Percentiles rank a stretch among this genome's conserved stretches.
Evolutionary conservation across 2,888 invertebrate species (phyloP).

Genomic region (Agapostemon virescens): DNA sequence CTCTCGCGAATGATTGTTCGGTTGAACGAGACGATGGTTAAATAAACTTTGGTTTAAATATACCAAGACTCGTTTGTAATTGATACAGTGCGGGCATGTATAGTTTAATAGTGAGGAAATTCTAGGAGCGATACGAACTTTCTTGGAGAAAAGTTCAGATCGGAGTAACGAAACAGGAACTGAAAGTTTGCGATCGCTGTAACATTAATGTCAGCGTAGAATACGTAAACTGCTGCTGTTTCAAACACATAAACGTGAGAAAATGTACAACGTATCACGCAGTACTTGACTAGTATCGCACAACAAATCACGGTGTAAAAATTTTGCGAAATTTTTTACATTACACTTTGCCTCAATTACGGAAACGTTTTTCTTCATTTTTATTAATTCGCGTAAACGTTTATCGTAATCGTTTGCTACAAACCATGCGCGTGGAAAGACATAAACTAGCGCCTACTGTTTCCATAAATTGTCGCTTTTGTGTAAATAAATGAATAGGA

Average conservation of each 20-base stretch:
- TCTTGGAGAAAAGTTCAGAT: not conserved
- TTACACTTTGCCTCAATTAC: too few species aligned
- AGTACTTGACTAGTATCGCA: too few species aligned
- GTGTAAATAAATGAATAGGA: too few species aligned
- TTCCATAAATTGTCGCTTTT: too few species aligned
- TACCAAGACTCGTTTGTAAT: not conserved
- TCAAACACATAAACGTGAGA: not conserved
- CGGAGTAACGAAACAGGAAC: conserved; percentile 1
- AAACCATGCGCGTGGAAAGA: too few species aligned
- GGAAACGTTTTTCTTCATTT: too few species aligned
- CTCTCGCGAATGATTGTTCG: not conserved
- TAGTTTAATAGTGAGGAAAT: not conserved
- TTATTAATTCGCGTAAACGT: too few species aligned
- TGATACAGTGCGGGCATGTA: not conserved
- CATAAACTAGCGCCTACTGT: too few species aligned
- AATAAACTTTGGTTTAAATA: not conserved
- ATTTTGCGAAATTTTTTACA: too few species aligned
- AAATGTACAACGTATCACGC: not conserved
- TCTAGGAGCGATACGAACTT: conserved; percentile 2
- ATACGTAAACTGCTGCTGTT: not conserved
- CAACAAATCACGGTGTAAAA: too few species aligned
- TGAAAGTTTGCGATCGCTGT: conserved; percentile 2
- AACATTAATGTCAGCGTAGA: not conserved
- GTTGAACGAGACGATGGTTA: not conserved
- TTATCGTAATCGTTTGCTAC: too few species aligned